A percentile compares a stretch with the other conserved stretches of the same genome.
Conservation (phyloP, 2,888 invertebrate species). For the Drosophila macrospina region DNA sequence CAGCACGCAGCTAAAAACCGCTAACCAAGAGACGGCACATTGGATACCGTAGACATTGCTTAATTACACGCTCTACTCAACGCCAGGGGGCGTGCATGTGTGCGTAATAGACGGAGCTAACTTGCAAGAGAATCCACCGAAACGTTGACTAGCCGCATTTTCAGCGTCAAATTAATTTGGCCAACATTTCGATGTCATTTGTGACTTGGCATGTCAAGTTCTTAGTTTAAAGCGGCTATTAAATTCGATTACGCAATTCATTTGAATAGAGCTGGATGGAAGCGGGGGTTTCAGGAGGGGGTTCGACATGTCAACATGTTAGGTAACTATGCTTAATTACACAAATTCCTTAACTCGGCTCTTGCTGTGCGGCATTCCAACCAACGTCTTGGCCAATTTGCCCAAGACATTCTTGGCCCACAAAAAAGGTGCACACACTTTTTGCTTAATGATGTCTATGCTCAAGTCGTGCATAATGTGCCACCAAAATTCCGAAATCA, state of each 20-base stretch:
- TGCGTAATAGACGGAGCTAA: constrained; percentile 40
- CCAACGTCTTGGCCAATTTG: constrained; percentile 50
- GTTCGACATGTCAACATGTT: constrained; percentile 42
- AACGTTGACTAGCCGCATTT: constrained; percentile 16
- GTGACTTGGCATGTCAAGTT: constrained; percentile 28
- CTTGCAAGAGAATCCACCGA: not conserved
- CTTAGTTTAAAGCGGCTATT: constrained; percentile 55
- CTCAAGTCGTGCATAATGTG: constrained; percentile 56
- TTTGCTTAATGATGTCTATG: constrained; percentile 66
- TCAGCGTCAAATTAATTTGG: constrained; percentile 50
- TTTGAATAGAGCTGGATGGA: constrained; percentile 6
- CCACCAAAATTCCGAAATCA: constrained; percentile 13
- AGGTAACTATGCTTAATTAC: constrained; percentile 74
- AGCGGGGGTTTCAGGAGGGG: no score
- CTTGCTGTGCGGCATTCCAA: constrained; percentile 26
- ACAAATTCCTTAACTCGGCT: constrained; percentile 68
- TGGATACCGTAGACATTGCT: constrained; percentile 52
- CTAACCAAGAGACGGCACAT: constrained; percentile 48
- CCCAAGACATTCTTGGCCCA: constrained; percentile 33
- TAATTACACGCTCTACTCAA: constrained; percentile 66
- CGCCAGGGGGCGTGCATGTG: constrained; percentile 33
- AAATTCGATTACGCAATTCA: constrained; percentile 70
- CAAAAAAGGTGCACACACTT: constrained; percentile 38
- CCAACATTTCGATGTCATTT: constrained; percentile 19
- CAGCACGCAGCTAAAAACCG: constrained; percentile 73